Conservation (phyloP, 2,888 invertebrate genomes). For the Pollenia labialis region DNA sequence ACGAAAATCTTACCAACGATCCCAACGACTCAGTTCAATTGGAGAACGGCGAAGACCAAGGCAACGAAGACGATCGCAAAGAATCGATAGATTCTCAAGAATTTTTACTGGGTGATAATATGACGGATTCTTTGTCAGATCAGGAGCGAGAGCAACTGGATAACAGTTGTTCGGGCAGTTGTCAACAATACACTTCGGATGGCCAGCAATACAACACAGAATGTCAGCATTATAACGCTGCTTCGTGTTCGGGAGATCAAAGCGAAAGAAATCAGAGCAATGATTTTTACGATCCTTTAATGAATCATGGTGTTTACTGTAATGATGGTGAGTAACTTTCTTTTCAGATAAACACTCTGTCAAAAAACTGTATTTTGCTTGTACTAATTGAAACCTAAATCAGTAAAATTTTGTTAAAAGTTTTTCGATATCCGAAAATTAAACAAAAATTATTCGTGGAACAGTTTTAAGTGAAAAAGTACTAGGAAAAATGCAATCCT, state of each 20-base stretch:
- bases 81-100: slow-evolving; percentile 80
- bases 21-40: slow-evolving; percentile 72
- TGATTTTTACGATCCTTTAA: slow-evolving; percentile 82
- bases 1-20: slow-evolving; percentile 53
- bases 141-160: slow-evolving; percentile 76
- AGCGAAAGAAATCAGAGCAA: slow-evolving; percentile 73
- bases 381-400: no score
- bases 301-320: slow-evolving; percentile 79
- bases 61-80: slow-evolving; percentile 77
- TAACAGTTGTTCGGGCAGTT: slow-evolving; percentile 78
- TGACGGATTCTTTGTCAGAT: slow-evolving; percentile 78
- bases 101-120: slow-evolving; percentile 77
- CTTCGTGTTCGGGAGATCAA: slow-evolving; percentile 71
- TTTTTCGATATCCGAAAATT: no score
- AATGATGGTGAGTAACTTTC: slow-evolving; percentile 76
- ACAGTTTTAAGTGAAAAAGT: no score
- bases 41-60: slow-evolving; percentile 72
- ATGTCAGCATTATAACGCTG: slow-evolving; percentile 72
- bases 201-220: slow-evolving; percentile 56
- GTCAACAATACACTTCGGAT: slow-evolving; percentile 67
- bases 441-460: no score
- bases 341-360: not conserved
- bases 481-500: no score
- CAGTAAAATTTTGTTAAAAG: no score
- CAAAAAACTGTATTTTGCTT: not conserved